phyloP scores from a whole-genome alignment of 1,140 invertebrate species.

The Globodera rostochiensis region DNA sequence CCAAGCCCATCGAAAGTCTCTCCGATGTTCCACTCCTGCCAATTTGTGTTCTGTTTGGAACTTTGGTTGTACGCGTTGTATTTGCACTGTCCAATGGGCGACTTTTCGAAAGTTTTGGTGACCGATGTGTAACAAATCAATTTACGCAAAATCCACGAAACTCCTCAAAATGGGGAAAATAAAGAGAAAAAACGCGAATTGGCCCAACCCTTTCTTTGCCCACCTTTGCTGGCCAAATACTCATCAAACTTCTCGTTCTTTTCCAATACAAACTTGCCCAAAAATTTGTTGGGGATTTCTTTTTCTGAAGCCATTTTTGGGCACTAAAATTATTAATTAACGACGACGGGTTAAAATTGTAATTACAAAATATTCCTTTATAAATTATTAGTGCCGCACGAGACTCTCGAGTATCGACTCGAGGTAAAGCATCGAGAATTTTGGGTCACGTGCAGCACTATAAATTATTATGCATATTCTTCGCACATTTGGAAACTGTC shows the following conservation, averaged over 20 bases:
- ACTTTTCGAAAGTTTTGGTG: constrained; percentile 56
- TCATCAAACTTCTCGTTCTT: constrained; percentile 62
- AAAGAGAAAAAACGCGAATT: not conserved
- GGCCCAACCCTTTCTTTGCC: not conserved
- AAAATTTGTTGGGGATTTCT: constrained; percentile 55
- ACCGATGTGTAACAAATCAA: constrained; percentile 58
- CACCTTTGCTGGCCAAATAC: constrained; percentile 56
- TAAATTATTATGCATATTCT: constrained; percentile 14
- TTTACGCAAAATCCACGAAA: constrained; percentile 62
- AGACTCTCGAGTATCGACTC: not conserved
- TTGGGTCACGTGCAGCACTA: too few relatives aligned
- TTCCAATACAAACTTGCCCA: constrained; percentile 58
- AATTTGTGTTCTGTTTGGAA: constrained; percentile 49
- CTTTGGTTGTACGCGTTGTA: constrained; percentile 57
- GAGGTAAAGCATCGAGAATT: too few relatives aligned
- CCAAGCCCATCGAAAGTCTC: constrained; percentile 50
- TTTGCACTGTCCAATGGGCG: constrained; percentile 20
- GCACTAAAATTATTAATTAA: not conserved
- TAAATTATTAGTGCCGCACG: not conserved
- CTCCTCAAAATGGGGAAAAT: constrained; percentile 42
- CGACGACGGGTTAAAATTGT: not conserved
- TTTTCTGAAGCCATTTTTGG: constrained; percentile 11
- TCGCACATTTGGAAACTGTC: not conserved
- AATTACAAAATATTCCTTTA: constrained; percentile 14
- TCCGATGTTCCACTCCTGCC: constrained; percentile 38